These are phyloP conservation scores for Argyresthia goedartella DNA, from an alignment of 2,888 invertebrate species.

Conservation along the genomic window DNA sequence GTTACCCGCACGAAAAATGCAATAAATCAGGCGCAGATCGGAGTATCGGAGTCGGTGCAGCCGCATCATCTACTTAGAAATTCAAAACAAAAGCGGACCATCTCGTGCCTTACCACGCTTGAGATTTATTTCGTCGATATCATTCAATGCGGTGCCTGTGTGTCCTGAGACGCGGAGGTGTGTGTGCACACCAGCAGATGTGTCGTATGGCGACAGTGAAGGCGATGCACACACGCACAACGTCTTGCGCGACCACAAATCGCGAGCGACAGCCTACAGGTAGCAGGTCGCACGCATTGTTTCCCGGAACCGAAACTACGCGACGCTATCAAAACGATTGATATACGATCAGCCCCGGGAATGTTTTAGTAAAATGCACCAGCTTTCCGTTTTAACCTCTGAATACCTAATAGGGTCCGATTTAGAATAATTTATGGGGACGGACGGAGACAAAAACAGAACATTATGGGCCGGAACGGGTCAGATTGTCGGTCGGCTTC, in stretches of 20 bases:
- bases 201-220: conserved; percentile 3
- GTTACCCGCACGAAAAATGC: neutral
- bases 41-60: conserved; percentile 16
- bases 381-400: conserved; percentile 56
- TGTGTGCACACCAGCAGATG: conserved; percentile 6
- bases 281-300: conserved; percentile 37
- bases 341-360: conserved; percentile 57
- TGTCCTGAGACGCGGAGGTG: conserved; percentile 14
- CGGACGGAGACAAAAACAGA: conserved; percentile 59
- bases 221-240: conserved; percentile 7
- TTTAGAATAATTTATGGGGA: conserved; percentile 64
- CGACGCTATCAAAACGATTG: conserved; percentile 59
- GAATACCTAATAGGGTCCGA: conserved; percentile 66
- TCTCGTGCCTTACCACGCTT: conserved; percentile 43
- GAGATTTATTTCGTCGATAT: conserved; percentile 49
- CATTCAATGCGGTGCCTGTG: conserved; percentile 29
- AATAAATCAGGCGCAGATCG: neutral
- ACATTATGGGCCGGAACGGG: conserved; percentile 47
- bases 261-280: conserved; percentile 7
- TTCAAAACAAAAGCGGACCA: conserved; percentile 41
- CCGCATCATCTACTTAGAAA: conserved; percentile 15
- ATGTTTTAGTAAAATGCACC: conserved; percentile 60
- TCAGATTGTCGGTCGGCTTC: conserved; percentile 25
- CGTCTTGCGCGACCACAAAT: conserved; percentile 3
- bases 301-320: conserved; percentile 52